These are phyloP conservation scores for Morbakka virulenta DNA, from an alignment of 30 jellyfish, hydroid and myxozoan genomes.

Conservation along the genomic window DNA sequence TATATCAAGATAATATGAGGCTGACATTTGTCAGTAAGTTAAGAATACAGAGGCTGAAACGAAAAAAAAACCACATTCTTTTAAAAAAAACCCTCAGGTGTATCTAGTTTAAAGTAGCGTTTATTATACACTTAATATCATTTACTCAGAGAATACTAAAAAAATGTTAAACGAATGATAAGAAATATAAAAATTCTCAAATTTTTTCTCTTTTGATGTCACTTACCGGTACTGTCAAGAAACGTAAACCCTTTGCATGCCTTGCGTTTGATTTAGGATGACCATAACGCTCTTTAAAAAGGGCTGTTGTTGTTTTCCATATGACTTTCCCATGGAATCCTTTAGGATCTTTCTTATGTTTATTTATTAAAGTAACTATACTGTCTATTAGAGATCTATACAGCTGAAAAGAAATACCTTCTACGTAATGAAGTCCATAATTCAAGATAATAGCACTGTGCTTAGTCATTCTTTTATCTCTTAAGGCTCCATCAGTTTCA, in stretches of 20 bases:
- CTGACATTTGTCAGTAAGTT: too few species aligned
- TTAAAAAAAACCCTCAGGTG: too few species aligned
- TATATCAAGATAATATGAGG: too few species aligned
- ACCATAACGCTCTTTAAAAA: slow-evolving; percentile 87
- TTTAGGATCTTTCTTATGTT: slow-evolving; percentile 58
- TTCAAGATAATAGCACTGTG: slow-evolving; percentile 70
- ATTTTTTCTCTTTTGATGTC: too few species aligned
- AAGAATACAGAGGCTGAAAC: too few species aligned
- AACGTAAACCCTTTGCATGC: slow-evolving; percentile 79
- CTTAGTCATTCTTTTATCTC: slow-evolving; percentile 62
- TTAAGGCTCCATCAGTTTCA: slow-evolving; percentile 68
- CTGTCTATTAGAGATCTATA: slow-evolving; percentile 49
- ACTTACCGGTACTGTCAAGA: slow-evolving; percentile 92
- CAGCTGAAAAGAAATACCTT: slow-evolving; percentile 50
- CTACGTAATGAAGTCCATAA: slow-evolving; percentile 89
- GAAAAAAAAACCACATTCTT: too few species aligned
- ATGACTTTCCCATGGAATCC: slow-evolving; percentile 75
- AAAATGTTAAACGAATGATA: too few species aligned
- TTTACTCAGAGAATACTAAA: too few species aligned
- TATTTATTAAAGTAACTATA: slow-evolving; percentile 54
- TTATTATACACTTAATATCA: too few species aligned
- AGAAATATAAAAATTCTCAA: too few species aligned
- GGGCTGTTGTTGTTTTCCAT: slow-evolving; percentile 98
- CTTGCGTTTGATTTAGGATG: slow-evolving; percentile 86
- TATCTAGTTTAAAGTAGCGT: too few species aligned